These are phyloP conservation scores for Thryonomys swinderianus DNA, from an alignment of 2,113 vertebrate genomes.

Conservation along the genomic window DNA sequence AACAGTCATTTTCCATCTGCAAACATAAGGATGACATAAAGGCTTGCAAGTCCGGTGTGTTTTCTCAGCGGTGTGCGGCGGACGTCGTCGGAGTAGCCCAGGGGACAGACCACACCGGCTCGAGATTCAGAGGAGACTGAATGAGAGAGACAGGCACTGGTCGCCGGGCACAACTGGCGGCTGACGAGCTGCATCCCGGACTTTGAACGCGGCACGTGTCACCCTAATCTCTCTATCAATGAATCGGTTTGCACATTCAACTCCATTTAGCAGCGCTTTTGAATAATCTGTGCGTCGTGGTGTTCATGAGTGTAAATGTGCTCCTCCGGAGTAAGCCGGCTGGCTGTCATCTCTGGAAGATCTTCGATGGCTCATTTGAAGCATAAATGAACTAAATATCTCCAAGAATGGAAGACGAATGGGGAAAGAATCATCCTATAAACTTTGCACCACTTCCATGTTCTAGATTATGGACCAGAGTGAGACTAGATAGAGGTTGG, in stretches of 20 bases:
- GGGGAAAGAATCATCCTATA: not conserved
- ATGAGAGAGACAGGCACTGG: not conserved
- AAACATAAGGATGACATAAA: not conserved
- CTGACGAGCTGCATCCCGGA: not conserved
- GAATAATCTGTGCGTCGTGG: not conserved
- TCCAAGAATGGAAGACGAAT: not conserved
- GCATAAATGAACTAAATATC: not conserved
- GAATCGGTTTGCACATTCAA: not conserved
- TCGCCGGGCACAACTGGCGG: fast-evolving
- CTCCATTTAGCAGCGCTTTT: not conserved
- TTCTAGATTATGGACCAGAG: not conserved
- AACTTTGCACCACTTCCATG: not conserved
- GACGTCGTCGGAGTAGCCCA: fast-evolving
- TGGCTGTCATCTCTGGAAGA: too few species aligned
- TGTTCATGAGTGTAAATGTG: not conserved
- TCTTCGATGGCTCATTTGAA: not conserved
- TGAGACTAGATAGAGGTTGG: not conserved
- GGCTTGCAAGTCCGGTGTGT: fast-evolving
- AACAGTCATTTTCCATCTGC: not conserved
- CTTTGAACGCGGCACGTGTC: not conserved
- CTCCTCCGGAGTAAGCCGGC: fast-evolving
- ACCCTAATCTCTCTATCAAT: not conserved
- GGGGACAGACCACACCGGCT: not conserved
- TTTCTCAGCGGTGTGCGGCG: fast-evolving
- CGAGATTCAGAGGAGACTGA: too few species aligned